Percentiles rank a stretch among this genome's conserved stretches.
Conservation (phyloP, 2,113 vertebrate genomes). For the Salvelinus sp. region DNA sequence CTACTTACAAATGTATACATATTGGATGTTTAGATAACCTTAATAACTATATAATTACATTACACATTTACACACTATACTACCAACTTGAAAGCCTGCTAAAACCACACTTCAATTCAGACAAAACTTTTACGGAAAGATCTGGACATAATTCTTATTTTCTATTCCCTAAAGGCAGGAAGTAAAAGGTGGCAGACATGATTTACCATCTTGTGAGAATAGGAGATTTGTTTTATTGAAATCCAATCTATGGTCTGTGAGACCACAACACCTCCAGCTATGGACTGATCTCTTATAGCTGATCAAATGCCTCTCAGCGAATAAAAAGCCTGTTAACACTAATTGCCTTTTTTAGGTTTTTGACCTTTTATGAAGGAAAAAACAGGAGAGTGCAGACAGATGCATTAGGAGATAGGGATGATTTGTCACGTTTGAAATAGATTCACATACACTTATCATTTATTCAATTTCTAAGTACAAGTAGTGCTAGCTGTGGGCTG, state of each 20-base stretch:
- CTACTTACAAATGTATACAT: too few species aligned
- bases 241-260: constrained; percentile 9
- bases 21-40: too few species aligned
- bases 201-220: constrained; percentile 13
- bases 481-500: too few species aligned
- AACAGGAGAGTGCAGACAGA: background rate
- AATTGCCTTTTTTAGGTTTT: constrained; percentile 31
- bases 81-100: background rate
- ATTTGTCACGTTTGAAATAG: background rate
- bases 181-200: constrained; percentile 12
- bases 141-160: background rate
- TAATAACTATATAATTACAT: too few species aligned
- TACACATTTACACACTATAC: too few species aligned
- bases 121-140: background rate
- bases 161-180: background rate
- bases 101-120: background rate
- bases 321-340: constrained; percentile 18
- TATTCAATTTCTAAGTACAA: background rate
- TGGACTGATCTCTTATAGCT: constrained; percentile 1
- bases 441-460: background rate
- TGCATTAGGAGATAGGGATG: background rate
- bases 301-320: constrained; percentile 14
- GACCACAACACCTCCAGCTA: background rate
- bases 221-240: constrained; percentile 38
- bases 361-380: constrained; percentile 9